Evolutionary conservation across 2,888 invertebrate species (phyloP).

Genomic region (Salpingus planirostris): DNA sequence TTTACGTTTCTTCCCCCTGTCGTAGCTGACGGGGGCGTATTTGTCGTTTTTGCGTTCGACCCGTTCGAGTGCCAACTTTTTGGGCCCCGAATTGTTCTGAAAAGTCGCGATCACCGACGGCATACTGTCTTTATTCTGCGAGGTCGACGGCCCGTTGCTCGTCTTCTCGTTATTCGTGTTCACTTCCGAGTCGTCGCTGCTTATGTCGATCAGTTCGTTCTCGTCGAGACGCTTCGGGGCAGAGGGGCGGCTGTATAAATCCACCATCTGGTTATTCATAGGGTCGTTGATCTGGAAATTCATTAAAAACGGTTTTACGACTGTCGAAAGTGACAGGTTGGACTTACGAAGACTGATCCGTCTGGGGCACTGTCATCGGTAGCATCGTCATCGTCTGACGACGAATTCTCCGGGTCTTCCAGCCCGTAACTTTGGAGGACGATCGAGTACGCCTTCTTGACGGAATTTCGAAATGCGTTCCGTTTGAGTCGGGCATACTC

Average conservation of each 20-base stretch:
- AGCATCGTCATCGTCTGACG: conserved; percentile 50
- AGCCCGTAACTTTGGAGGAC: conserved; percentile 61
- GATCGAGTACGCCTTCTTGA: conserved; percentile 69
- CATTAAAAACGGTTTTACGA: too few species aligned
- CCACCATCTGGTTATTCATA: conserved; percentile 41
- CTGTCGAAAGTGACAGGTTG: too few species aligned
- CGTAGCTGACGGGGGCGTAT: conserved; percentile 2
- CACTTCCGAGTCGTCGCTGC: conserved; percentile 60
- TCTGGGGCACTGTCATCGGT: conserved; percentile 29
- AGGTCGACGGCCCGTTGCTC: conserved; percentile 39
- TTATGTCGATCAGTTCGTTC: conserved; percentile 69
- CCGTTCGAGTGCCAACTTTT: not conserved
- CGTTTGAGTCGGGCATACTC: conserved; percentile 78
- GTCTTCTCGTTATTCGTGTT: conserved; percentile 35
- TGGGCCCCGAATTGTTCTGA: not conserved
- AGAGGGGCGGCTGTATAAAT: conserved; percentile 42
- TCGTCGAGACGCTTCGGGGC: conserved; percentile 43
- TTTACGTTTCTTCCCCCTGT: conserved; percentile 37
- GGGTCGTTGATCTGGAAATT: conserved; percentile 7
- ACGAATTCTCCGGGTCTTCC: conserved; percentile 44
- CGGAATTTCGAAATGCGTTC: conserved; percentile 66
- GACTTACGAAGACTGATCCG: conserved; percentile 11
- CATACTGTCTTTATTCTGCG: conserved; percentile 26
- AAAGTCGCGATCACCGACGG: too few species aligned
- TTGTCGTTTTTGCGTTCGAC: too few species aligned